Evolutionary conservation across 2,113 vertebrate genomes (phyloP).

Genomic region (Xenopus borealis): DNA sequence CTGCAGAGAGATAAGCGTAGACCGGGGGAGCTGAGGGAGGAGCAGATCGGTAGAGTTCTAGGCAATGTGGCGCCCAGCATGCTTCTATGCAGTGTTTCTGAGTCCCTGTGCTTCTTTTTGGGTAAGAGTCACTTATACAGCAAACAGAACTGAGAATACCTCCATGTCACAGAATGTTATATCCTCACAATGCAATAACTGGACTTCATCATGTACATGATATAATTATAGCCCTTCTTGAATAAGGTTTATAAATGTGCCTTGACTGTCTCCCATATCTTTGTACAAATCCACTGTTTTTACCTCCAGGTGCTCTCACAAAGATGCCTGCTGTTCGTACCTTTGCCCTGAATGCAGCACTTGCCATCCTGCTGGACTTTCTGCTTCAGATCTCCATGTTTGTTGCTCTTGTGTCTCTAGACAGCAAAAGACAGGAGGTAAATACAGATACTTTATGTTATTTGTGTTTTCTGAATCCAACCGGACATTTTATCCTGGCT

Average conservation of each 20-base stretch:
- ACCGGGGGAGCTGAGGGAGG: constrained; percentile 68
- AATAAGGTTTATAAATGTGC: too few relatives aligned
- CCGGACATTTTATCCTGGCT: neutral
- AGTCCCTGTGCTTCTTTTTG: constrained; percentile 85
- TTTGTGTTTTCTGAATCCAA: neutral
- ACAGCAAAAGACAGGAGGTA: constrained; percentile 77
- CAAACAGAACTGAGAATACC: neutral
- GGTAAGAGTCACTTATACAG: constrained; percentile 62
- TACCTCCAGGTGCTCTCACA: constrained; percentile 73
- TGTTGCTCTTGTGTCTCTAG: constrained; percentile 82
- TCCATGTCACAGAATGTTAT: neutral
- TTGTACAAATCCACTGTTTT: neutral
- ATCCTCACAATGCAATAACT: too few relatives aligned
- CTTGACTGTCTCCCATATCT: too few relatives aligned
- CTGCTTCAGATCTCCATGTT: constrained; percentile 87
- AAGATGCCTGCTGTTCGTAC: constrained; percentile 86
- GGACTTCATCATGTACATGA: too few relatives aligned
- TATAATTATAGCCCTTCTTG: too few relatives aligned
- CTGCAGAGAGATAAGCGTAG: constrained; percentile 68
- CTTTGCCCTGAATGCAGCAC: constrained; percentile 83
- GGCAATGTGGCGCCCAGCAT: constrained; percentile 89
- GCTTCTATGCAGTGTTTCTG: constrained; percentile 87
- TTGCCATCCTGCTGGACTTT: constrained; percentile 83
- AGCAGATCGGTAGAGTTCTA: constrained; percentile 82
- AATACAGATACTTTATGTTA: neutral